Evolutionary conservation across 2,113 vertebrate genomes (phyloP).

Genomic region (Chionomys nivalis): DNA sequence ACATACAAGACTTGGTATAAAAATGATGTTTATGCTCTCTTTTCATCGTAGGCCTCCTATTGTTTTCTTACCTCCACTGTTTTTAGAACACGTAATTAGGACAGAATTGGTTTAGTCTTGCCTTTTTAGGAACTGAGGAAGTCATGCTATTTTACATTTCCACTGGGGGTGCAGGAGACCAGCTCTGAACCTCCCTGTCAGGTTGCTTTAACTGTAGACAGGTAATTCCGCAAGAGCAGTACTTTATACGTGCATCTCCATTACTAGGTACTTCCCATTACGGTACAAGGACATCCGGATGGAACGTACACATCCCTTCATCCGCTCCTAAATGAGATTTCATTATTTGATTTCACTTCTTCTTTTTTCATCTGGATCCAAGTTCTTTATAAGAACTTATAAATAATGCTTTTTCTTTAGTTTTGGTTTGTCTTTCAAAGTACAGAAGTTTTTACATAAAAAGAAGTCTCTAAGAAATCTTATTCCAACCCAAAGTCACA

Average conservation of each 20-base stretch:
- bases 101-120: background rate
- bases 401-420: background rate
- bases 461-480: background rate
- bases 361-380: background rate
- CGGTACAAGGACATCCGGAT: background rate
- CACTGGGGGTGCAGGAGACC: background rate
- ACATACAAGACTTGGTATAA: background rate
- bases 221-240: background rate
- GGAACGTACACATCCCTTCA: background rate
- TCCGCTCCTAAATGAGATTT: background rate
- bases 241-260: background rate
- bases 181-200: background rate
- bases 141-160: background rate
- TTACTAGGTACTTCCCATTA: background rate
- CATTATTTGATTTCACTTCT: background rate
- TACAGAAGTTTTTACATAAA: background rate
- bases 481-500: background rate
- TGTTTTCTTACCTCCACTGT: background rate
- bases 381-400: background rate
- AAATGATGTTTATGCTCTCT: background rate
- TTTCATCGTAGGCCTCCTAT: background rate
- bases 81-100: background rate
- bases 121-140: background rate
- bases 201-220: background rate
- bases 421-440: background rate